phyloP scores from a whole-genome alignment of 2,797 vertebrate species.

The Cossypha polioptera region DNA sequence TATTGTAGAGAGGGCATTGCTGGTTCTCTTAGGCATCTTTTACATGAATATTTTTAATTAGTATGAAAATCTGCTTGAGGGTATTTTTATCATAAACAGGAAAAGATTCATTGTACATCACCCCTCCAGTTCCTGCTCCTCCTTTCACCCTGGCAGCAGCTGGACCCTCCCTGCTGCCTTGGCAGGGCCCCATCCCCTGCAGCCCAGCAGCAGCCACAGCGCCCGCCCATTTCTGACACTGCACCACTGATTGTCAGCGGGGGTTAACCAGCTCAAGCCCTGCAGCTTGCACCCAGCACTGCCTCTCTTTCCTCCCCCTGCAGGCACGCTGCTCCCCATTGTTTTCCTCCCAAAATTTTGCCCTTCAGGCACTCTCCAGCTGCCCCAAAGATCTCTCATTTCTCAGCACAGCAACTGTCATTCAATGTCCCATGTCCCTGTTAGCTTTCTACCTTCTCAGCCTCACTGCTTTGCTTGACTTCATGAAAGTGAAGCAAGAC shows the following conservation, averaged over 20 bases:
- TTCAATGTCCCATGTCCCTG: background rate
- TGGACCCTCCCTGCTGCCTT: background rate
- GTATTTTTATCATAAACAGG: background rate
- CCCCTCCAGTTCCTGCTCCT: background rate
- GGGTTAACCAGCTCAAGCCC: background rate
- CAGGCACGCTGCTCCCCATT: background rate
- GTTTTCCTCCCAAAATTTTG: background rate
- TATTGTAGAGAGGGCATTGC: background rate
- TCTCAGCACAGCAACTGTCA: background rate
- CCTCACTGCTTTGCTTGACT: background rate
- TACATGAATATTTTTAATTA: background rate
- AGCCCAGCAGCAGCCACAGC: background rate
- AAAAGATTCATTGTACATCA: background rate
- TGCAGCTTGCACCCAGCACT: background rate
- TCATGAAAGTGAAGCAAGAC: background rate
- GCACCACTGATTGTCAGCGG: background rate
- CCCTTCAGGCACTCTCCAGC: background rate
- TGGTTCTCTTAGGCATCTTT: background rate
- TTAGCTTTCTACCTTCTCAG: background rate
- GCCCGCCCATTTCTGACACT: background rate
- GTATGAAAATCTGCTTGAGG: background rate
- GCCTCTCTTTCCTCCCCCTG: background rate
- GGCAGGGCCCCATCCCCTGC: background rate
- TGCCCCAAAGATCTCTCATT: background rate
- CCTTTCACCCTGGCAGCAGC: background rate